Conservation (phyloP, 2,113 vertebrate genomes). For the Spermophilus dauricus region DNA sequence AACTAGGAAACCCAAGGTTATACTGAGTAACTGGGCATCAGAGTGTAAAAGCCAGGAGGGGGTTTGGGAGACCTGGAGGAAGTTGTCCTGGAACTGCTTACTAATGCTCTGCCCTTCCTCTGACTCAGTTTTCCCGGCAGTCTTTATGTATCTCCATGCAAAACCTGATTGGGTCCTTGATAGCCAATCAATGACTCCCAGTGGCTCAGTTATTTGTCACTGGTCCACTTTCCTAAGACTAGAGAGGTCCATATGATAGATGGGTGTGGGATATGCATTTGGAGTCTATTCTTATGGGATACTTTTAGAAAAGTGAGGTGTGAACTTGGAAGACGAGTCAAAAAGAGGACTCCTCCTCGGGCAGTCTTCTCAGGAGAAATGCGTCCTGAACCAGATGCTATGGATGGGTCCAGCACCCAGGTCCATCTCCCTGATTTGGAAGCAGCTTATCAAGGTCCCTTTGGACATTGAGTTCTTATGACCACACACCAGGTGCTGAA, state of each 20-base stretch:
- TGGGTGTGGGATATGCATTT: no score
- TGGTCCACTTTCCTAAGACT: background rate
- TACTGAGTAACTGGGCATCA: background rate
- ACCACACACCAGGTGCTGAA: rapidly evolving
- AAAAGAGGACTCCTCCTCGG: background rate
- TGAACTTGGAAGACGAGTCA: background rate
- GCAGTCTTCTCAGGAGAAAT: background rate
- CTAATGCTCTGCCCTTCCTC: background rate
- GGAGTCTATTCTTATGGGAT: background rate
- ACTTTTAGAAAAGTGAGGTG: background rate
- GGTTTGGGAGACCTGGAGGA: background rate
- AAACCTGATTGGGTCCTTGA: background rate
- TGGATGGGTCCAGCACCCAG: background rate
- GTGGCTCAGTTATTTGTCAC: no score
- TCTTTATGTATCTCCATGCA: background rate
- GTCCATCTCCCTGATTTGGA: no score
- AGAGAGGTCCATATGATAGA: background rate
- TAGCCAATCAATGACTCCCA: background rate
- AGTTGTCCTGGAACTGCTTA: rapidly evolving
- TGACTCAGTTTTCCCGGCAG: background rate
- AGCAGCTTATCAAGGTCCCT: background rate
- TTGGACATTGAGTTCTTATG: background rate
- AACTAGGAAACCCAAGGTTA: background rate
- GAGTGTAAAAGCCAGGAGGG: no score
- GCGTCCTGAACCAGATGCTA: no score